Evolutionary conservation across 2,113 vertebrate species (phyloP).

Genomic region (Pterocles burchelli): DNA sequence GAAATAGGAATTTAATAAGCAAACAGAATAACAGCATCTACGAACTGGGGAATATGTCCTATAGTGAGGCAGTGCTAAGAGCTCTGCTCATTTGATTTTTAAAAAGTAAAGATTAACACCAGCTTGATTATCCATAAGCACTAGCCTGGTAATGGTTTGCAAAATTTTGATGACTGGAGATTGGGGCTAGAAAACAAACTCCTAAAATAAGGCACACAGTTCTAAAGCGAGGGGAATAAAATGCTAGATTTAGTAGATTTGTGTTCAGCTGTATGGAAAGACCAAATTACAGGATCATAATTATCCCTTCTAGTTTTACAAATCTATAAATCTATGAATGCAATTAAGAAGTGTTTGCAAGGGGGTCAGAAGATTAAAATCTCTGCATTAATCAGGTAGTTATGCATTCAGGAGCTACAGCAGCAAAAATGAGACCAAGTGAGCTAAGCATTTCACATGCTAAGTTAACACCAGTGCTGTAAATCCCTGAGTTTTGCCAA

Average conservation of each 20-base stretch:
- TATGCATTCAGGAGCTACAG: neutral
- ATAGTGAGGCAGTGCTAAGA: neutral
- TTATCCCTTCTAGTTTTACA: neutral
- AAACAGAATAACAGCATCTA: neutral
- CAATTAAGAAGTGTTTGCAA: constrained; percentile 25
- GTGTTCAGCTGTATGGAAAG: neutral
- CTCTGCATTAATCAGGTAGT: constrained; percentile 18
- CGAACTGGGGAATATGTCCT: neutral
- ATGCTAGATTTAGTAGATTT: neutral
- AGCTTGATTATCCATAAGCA: neutral
- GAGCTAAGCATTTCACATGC: neutral
- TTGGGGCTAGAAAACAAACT: neutral
- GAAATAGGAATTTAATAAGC: neutral
- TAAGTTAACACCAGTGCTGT: neutral
- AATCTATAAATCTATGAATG: neutral
- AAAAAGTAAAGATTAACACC: neutral
- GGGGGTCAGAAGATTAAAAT: constrained; percentile 5
- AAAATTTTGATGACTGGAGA: neutral
- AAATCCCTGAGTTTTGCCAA: neutral
- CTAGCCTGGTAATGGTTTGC: neutral
- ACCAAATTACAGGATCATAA: neutral
- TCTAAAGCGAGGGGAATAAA: neutral
- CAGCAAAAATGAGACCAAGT: neutral
- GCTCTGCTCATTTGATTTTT: neutral
- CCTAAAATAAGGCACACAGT: neutral